Evolutionary conservation across 2,113 vertebrate species (phyloP).

Genomic region (Chaetops frenatus): DNA sequence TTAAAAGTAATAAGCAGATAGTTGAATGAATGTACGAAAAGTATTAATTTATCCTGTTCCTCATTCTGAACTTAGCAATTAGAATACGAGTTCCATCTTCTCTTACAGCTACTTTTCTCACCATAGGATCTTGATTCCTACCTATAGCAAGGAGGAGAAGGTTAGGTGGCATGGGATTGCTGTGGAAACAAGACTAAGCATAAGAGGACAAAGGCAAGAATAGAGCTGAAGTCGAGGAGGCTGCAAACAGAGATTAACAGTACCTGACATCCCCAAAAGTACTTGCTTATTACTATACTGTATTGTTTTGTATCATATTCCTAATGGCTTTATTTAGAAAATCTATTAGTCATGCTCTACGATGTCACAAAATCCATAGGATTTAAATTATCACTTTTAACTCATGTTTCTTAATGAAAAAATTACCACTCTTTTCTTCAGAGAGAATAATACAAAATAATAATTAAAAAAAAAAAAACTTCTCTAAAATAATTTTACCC

Average conservation of each 20-base stretch:
- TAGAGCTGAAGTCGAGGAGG: not conserved
- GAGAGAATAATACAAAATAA: slow-evolving; percentile 11
- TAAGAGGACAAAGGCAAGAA: not conserved
- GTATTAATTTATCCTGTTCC: not conserved
- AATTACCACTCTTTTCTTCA: slow-evolving; percentile 36
- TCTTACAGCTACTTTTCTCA: not conserved
- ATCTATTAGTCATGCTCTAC: slow-evolving; percentile 13
- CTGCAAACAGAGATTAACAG: not conserved
- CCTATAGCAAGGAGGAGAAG: not conserved
- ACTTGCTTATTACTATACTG: not conserved
- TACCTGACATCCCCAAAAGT: not conserved
- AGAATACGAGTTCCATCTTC: not conserved
- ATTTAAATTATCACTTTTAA: slow-evolving; percentile 53
- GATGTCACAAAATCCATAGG: slow-evolving; percentile 1
- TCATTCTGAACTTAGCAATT: not conserved
- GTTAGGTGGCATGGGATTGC: not conserved
- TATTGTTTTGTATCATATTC: not conserved
- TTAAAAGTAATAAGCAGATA: not conserved
- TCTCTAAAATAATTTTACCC: slow-evolving; percentile 29
- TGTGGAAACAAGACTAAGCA: not conserved
- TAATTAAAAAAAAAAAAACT: not conserved
- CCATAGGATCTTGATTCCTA: not conserved
- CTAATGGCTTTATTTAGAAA: slow-evolving; percentile 32
- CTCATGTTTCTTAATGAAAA: slow-evolving; percentile 32
- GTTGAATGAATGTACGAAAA: not conserved